phyloP scores from a whole-genome alignment of 1,140 invertebrate genomes.

The Drosophila lowei region DNA sequence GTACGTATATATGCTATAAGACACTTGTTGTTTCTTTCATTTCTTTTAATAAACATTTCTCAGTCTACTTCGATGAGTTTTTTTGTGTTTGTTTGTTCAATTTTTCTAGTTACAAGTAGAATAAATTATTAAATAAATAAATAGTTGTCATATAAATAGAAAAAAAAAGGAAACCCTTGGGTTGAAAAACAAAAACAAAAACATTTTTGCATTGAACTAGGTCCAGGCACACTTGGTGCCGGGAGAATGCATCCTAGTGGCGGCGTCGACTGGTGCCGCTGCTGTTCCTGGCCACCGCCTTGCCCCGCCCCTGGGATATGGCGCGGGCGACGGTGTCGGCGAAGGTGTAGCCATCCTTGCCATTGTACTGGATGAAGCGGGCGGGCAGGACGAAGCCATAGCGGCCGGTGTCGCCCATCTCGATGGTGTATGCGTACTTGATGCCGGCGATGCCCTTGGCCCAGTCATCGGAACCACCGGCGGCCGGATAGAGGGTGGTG shows the following conservation, averaged over 20 bases:
- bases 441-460: conserved; percentile 92
- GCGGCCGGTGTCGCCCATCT: conserved; percentile 93
- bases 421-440: conserved; percentile 95
- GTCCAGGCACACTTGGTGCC: not conserved
- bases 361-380: conserved; percentile 90
- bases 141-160: conserved; percentile 62
- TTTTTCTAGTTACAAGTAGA: conserved; percentile 76
- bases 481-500: conserved; percentile 89
- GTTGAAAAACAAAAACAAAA: conserved; percentile 8
- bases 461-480: conserved; percentile 96
- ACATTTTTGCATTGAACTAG: conserved; percentile 52
- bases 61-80: conserved; percentile 68
- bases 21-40: not conserved
- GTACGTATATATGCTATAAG: no score
- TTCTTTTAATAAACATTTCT: conserved; percentile 70
- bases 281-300: conserved; percentile 50
- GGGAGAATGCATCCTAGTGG: conserved; percentile 20
- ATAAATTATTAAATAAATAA: conserved; percentile 76
- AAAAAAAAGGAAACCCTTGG: conserved; percentile 34
- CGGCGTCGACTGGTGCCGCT: conserved; percentile 46
- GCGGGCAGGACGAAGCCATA: conserved; percentile 95
- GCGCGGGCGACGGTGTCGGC: conserved; percentile 89
- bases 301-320: conserved; percentile 55
- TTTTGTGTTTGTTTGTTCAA: conserved; percentile 51
- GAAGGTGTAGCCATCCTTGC: conserved; percentile 92